Conservation (phyloP, 1,140 invertebrate genomes). For the Ruditapes philippinarum region DNA sequence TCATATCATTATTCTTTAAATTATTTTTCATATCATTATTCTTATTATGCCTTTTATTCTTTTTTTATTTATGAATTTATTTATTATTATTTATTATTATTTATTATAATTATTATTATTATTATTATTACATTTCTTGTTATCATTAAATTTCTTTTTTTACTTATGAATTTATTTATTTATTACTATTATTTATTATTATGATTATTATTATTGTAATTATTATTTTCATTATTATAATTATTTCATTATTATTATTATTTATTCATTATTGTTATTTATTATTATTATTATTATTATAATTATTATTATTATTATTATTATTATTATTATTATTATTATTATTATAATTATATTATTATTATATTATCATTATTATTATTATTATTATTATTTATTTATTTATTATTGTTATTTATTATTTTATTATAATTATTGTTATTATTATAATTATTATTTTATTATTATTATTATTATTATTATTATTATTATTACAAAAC, state of each 20-base stretch:
- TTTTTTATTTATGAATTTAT: too few species aligned
- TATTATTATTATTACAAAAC: neutral
- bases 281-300: neutral
- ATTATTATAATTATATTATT: neutral
- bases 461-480: constrained; percentile 19
- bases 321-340: neutral
- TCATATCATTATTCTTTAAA: too few species aligned
- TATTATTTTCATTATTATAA: neutral
- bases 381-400: neutral
- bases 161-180: too few species aligned
- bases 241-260: neutral
- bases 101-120: too few species aligned
- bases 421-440: constrained; percentile 4
- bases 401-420: neutral
- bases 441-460: constrained; percentile 24
- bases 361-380: neutral
- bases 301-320: neutral
- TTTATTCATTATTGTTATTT: neutral
- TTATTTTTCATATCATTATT: too few species aligned
- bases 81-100: too few species aligned
- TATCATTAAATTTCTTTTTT: too few species aligned
- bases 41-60: too few species aligned
- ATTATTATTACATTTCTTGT: too few species aligned
- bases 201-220: neutral
- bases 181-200: too few species aligned